These are phyloP conservation scores for Leucopsar rothschildi DNA, from an alignment of 2,113 vertebrate species.

Conservation along the genomic window DNA sequence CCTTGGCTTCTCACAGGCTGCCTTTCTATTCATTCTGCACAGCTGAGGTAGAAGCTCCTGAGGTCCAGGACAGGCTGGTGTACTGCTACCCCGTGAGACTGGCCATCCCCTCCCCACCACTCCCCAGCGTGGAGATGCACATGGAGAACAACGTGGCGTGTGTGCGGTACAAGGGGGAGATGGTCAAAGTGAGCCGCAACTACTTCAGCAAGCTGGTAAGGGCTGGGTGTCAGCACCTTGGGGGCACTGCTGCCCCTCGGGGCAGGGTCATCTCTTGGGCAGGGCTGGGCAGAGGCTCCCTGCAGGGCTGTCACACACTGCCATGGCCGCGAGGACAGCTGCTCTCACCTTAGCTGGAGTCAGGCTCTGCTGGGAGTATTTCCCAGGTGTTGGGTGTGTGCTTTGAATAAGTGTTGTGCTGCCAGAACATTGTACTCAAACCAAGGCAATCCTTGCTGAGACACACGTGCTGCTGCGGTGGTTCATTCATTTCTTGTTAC, in stretches of 20 bases:
- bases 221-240: neutral
- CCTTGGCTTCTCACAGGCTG: neutral
- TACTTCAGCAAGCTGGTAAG: conserved; percentile 97
- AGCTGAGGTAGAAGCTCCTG: conserved; percentile 75
- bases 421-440: neutral
- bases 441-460: neutral
- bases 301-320: neutral
- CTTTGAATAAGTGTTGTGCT: neutral
- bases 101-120: conserved; percentile 77
- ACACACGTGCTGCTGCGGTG: neutral
- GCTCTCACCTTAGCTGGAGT: neutral
- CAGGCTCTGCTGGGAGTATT: neutral
- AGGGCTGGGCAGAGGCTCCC: neutral
- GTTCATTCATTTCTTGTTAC: neutral
- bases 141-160: conserved; percentile 92
- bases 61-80: conserved; percentile 83
- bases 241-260: neutral
- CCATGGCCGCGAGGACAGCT: neutral
- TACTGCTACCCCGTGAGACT: conserved; percentile 92
- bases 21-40: neutral
- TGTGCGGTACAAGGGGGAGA: conserved; percentile 92
- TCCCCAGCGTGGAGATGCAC: conserved; percentile 91
- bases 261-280: neutral
- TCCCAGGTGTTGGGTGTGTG: neutral
- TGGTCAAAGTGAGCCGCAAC: conserved; percentile 94